These are phyloP conservation scores for Zootermopsis nevadensis DNA, from an alignment of 2,888 invertebrate species.

Conservation along the genomic window DNA sequence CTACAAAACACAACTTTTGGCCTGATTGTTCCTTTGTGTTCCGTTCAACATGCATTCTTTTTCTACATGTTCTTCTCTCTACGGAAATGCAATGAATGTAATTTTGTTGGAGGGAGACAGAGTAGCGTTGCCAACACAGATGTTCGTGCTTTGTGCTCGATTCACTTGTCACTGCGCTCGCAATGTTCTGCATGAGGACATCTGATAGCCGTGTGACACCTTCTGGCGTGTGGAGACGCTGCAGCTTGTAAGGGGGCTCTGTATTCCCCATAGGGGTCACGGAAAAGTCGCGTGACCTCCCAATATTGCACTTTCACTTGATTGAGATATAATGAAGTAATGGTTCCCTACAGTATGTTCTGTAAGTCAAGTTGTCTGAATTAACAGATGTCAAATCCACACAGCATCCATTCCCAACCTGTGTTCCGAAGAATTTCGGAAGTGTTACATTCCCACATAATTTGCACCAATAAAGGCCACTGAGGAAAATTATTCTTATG, in stretches of 20 bases:
- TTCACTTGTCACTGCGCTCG: slow-evolving; percentile 1
- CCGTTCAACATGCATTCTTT: too few relatives aligned
- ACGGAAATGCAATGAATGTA: background rate
- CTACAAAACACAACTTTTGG: too few relatives aligned
- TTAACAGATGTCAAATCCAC: too few relatives aligned
- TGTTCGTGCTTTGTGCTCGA: background rate
- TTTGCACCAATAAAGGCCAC: too few relatives aligned
- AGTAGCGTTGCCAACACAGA: too few relatives aligned
- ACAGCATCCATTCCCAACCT: too few relatives aligned
- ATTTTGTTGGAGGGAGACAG: too few relatives aligned
- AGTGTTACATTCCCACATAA: too few relatives aligned
- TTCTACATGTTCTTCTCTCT: background rate
- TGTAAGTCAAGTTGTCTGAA: background rate
- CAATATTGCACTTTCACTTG: slow-evolving; percentile 39
- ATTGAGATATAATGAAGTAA: slow-evolving; percentile 52
- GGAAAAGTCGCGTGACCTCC: slow-evolving; percentile 42
- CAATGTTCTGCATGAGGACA: slow-evolving; percentile 20
- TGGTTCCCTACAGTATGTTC: slow-evolving; percentile 31
- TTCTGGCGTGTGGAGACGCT: background rate
- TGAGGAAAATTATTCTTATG: too few relatives aligned
- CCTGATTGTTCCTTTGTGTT: too few relatives aligned
- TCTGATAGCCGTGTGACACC: slow-evolving; percentile 33
- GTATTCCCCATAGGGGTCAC: slow-evolving; percentile 15
- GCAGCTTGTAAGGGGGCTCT: background rate
- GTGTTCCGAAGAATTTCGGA: too few relatives aligned